Evolutionary conservation across 1,140 invertebrate species (phyloP).

Genomic region (Rhizoglyphus robini): DNA sequence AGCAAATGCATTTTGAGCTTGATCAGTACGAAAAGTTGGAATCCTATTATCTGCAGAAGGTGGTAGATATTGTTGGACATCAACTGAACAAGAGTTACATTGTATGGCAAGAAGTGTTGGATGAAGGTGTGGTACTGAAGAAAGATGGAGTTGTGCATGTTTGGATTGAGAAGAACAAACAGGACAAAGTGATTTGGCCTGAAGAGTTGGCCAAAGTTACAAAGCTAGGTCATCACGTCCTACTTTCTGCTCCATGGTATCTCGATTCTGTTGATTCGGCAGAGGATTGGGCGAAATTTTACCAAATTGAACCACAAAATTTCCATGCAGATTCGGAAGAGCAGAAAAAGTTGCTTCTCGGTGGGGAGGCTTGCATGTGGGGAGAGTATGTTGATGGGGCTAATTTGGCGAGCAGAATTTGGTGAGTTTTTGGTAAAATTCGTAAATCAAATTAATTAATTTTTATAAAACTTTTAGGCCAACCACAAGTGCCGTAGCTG

Average conservation of each 20-base stretch:
- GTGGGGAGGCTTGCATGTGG: constrained; percentile 20
- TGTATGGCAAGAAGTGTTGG: constrained; percentile 86
- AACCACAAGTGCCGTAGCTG: constrained; percentile 62
- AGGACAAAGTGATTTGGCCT: constrained; percentile 33
- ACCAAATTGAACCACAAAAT: constrained; percentile 20
- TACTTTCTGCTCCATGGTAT: constrained; percentile 34
- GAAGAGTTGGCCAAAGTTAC: constrained; percentile 37
- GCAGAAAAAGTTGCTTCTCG: constrained; percentile 5
- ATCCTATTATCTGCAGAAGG: constrained; percentile 49
- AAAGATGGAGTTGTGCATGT: constrained; percentile 54
- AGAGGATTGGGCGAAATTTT: constrained; percentile 36
- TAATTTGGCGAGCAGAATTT: constrained; percentile 24
- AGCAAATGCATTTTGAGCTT: constrained; percentile 43
- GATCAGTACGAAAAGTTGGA: constrained; percentile 48
- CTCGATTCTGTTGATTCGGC: constrained; percentile 36
- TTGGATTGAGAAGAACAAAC: constrained; percentile 45
- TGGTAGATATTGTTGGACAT: constrained; percentile 39
- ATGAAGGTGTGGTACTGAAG: constrained; percentile 52
- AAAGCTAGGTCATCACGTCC: constrained; percentile 28
- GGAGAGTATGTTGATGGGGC: constrained; percentile 16
- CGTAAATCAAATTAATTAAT: not conserved
- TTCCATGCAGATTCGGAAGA: constrained; percentile 3
- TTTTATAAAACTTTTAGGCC: constrained; percentile 39
- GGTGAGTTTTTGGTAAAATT: not conserved
- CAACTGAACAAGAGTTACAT: constrained; percentile 44